Evolutionary conservation across 92 coral and sea anemone genomes (phyloP).

Genomic region (Phenganax marumi): DNA sequence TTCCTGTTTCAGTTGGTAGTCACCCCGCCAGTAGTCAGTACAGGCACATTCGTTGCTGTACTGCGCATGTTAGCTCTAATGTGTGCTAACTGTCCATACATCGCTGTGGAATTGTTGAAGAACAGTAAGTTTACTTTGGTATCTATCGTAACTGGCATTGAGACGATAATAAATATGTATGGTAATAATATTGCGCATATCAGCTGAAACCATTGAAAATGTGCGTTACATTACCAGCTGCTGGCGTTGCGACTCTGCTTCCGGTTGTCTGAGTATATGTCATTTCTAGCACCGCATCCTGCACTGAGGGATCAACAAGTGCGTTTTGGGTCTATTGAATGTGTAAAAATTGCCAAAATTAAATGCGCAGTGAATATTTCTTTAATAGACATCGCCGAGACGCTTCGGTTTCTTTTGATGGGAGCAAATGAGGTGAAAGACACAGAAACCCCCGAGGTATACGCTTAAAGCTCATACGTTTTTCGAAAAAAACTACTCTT

Average conservation of each 20-base stretch:
- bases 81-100: slow-evolving; percentile 87
- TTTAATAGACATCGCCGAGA: slow-evolving; percentile 76
- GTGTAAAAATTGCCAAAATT: too few species aligned
- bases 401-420: slow-evolving; percentile 81
- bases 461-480: background rate
- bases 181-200: too few species aligned
- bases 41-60: slow-evolving; percentile 97
- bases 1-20: slow-evolving; percentile 68
- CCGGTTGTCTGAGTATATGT: too few species aligned
- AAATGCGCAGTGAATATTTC: background rate
- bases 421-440: slow-evolving; percentile 76
- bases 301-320: too few species aligned
- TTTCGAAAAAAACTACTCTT: background rate
- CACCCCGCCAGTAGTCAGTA: slow-evolving; percentile 89
- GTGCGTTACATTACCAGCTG: too few species aligned
- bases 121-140: slow-evolving; percentile 64
- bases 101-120: slow-evolving; percentile 83
- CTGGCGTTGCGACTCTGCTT: too few species aligned
- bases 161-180: too few species aligned
- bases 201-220: too few species aligned
- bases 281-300: too few species aligned
- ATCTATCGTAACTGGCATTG: background rate
- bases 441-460: slow-evolving; percentile 83
- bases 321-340: too few species aligned
- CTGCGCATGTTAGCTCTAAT: slow-evolving; percentile 83